Evolutionary conservation across 2,888 invertebrate genomes (phyloP), one percentile per base, ranked within the genome.

Genomic region (Philereme transversata): DNA sequence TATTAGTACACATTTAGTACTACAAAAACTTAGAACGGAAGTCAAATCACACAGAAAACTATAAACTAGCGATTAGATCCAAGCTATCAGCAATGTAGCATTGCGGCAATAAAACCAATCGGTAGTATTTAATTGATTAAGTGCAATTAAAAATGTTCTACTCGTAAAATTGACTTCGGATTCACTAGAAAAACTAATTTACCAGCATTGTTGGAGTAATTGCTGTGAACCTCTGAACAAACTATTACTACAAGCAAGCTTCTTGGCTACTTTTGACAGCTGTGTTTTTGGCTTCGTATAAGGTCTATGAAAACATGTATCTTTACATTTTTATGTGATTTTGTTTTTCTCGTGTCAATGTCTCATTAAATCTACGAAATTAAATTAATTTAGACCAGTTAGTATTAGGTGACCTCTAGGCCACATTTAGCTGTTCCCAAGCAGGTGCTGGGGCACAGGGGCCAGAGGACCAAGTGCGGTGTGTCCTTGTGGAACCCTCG

Each of bases 91-190:
- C 67, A 69, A 57, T 68, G 68, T 69, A 63, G 57, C 57, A 53
- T 48, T 45, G 51, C 49, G 45, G 57, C 64, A 57, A 45, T 69
- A 69, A 72, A 75, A 69, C 58, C 11, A 68, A 65, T 65, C 70
- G 74, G 72, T 65, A 33, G 69, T 63, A 53, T 75, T 74, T 74
- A 79, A 78, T 80, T 80, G 77, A 76, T 74, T 74, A 77, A 78
- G 66, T 57, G 67, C 72, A 73, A 77, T 75, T 77, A 78, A 71
- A 76, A 75, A 70, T 74, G 75, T 75, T 76, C 67, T 71, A 74
- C 69, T 73, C 65, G 74, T 74, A 64, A 73, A 70, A 64, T 58
- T 54, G 64, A 60, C 63, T 74, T 72, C 72, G 73, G 71, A 76
- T 73, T 70, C 57, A 62, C 69, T 70, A 76, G 74, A 75, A 76